phyloP scores from a whole-genome alignment of 2,888 invertebrate species.

The Smittia sp. region DNA sequence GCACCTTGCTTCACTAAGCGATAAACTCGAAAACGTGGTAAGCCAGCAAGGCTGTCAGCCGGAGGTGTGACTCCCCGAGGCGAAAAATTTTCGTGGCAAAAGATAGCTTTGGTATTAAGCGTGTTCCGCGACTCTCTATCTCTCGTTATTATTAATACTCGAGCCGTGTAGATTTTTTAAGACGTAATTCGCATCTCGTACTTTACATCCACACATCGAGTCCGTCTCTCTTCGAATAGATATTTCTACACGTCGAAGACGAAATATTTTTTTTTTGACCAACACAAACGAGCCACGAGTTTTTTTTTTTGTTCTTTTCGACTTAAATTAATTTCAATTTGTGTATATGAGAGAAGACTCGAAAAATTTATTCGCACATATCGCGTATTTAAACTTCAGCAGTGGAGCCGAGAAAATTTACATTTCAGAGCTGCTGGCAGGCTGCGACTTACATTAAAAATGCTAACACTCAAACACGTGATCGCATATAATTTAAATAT shows the following conservation, averaged over 20 bases:
- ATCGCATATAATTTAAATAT: slow-evolving; percentile 12
- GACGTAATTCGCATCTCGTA: slow-evolving; percentile 23
- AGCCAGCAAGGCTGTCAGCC: background rate
- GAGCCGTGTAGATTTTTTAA: slow-evolving; percentile 9
- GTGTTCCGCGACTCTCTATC: background rate
- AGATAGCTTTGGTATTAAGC: background rate
- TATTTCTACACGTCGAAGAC: background rate
- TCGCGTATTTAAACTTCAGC: background rate
- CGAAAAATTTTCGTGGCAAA: background rate
- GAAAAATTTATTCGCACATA: slow-evolving; percentile 9
- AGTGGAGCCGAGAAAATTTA: background rate
- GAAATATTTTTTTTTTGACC: background rate
- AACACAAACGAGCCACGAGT: background rate
- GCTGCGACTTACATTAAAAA: background rate
- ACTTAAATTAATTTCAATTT: slow-evolving; percentile 5
- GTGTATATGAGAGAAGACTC: background rate
- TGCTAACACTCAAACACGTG: slow-evolving; percentile 13
- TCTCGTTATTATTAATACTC: background rate
- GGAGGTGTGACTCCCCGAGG: slow-evolving; percentile 10
- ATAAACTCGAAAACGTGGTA: background rate
- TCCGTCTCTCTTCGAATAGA: slow-evolving; percentile 7
- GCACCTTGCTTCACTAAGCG: background rate
- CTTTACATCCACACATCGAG: background rate
- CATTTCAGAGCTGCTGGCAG: background rate
- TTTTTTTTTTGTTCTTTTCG: background rate